A percentile compares a stretch with the other conserved stretches of the same genome.
Evolutionary conservation across 2,797 vertebrate species (phyloP).

Genomic region (Pangasius macronema): DNA sequence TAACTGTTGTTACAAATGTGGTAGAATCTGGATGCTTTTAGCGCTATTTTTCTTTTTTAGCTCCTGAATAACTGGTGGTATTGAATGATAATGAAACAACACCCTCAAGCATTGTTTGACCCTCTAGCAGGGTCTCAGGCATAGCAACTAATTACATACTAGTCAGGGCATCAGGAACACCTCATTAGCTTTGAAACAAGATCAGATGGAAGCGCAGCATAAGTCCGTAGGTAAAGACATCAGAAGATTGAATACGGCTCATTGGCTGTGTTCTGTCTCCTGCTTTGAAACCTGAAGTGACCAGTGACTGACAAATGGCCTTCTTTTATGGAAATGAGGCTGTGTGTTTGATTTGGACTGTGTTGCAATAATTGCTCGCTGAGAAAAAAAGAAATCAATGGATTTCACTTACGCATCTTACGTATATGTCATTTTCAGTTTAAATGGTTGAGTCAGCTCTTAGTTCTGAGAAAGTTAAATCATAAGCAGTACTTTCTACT

Average conservation of each 20-base stretch:
- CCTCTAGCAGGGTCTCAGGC: constrained; percentile 15
- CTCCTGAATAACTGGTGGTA: not conserved
- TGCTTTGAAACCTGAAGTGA: constrained; percentile 42
- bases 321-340: constrained; percentile 29
- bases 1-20: constrained; percentile 1
- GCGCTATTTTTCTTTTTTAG: not conserved
- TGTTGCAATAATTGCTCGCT: not conserved
- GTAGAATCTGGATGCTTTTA: not conserved
- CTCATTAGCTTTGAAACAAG: constrained; percentile 39
- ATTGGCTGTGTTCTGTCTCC: not conserved
- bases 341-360: constrained; percentile 2
- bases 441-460: not conserved
- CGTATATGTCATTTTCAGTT: not conserved
- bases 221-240: constrained; percentile 22
- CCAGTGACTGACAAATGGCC: constrained; percentile 16
- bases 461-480: not conserved
- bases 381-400: constrained; percentile 1
- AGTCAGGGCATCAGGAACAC: constrained; percentile 24
- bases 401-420: not conserved
- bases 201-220: constrained; percentile 24
- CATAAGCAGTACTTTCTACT: not conserved
- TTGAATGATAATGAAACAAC: constrained; percentile 2
- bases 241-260: constrained; percentile 28
- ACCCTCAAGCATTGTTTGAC: not conserved
- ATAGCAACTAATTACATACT: constrained; percentile 28